Conservation (phyloP, 1,140 invertebrate species). For the Drosophila navojoa region DNA sequence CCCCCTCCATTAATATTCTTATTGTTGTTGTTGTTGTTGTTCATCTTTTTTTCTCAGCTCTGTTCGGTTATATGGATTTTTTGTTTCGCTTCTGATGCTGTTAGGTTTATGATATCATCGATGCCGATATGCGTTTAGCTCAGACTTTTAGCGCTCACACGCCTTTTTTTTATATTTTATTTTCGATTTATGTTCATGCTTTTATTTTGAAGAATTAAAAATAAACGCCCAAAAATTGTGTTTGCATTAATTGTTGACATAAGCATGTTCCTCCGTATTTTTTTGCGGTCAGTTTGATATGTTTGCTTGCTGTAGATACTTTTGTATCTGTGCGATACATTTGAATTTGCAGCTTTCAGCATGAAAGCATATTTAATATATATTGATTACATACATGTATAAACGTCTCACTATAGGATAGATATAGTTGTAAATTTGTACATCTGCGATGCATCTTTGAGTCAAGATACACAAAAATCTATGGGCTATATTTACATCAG, state of each 20-base stretch:
- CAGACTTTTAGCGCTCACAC: background rate
- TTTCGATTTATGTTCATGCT: slow-evolving; percentile 34
- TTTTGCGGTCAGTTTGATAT: background rate
- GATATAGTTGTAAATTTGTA: too few species aligned
- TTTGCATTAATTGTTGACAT: slow-evolving; percentile 30
- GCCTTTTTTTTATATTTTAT: background rate
- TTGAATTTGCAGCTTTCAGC: too few species aligned
- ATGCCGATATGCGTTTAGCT: background rate
- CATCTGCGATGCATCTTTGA: too few species aligned
- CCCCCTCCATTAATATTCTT: background rate
- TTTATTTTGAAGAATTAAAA: slow-evolving; percentile 31
- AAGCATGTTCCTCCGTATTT: background rate
- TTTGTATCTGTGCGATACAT: background rate
- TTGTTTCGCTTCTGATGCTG: background rate
- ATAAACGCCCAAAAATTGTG: slow-evolving; percentile 29
- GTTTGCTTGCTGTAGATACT: slow-evolving; percentile 8
- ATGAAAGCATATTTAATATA: too few species aligned
- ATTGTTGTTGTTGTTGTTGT: background rate
- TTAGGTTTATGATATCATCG: slow-evolving; percentile 40
- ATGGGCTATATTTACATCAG: too few species aligned
- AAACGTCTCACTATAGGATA: too few species aligned
- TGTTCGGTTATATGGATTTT: slow-evolving; percentile 1
- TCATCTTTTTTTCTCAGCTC: too few species aligned
- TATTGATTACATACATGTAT: too few species aligned
- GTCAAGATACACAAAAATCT: too few species aligned